These are phyloP conservation scores for Melanerpes aurifrons DNA, from an alignment of 2,113 vertebrate species.

Conservation along the genomic window DNA sequence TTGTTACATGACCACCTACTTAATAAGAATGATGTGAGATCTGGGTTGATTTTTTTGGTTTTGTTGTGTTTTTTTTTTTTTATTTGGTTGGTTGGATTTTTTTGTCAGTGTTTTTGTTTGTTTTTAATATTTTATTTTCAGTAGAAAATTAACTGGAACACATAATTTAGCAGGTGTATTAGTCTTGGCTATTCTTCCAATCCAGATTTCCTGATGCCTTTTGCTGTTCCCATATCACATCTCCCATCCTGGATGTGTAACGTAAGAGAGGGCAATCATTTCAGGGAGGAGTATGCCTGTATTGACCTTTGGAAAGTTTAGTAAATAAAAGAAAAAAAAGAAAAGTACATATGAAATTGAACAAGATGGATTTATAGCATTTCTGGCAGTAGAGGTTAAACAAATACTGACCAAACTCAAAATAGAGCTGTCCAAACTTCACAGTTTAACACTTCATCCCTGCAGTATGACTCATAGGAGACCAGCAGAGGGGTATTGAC, in stretches of 20 bases:
- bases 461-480: background rate
- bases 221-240: constrained; percentile 34
- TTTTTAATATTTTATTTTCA: constrained; percentile 9
- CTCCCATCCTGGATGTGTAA: constrained; percentile 37
- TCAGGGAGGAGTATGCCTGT: background rate
- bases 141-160: constrained; percentile 23
- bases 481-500: background rate
- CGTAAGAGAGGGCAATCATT: constrained; percentile 42
- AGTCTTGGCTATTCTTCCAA: constrained; percentile 70
- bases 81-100: too few relatives aligned
- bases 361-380: constrained; percentile 65
- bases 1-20: background rate
- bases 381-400: constrained; percentile 73
- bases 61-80: background rate
- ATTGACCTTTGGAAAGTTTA: constrained; percentile 38
- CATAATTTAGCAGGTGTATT: constrained; percentile 59
- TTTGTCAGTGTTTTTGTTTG: too few relatives aligned
- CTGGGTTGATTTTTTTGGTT: background rate
- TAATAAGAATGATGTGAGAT: background rate
- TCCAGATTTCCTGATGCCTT: constrained; percentile 60
- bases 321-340: constrained; percentile 32
- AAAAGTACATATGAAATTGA: constrained; percentile 8
- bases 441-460: constrained; percentile 38
- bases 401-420: constrained; percentile 72
- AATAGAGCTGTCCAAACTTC: constrained; percentile 49